Evolutionary conservation across 2,797 vertebrate species (phyloP), one percentile per base, ranked within the genome.

Genomic region (Fundulus diaphanus): DNA sequence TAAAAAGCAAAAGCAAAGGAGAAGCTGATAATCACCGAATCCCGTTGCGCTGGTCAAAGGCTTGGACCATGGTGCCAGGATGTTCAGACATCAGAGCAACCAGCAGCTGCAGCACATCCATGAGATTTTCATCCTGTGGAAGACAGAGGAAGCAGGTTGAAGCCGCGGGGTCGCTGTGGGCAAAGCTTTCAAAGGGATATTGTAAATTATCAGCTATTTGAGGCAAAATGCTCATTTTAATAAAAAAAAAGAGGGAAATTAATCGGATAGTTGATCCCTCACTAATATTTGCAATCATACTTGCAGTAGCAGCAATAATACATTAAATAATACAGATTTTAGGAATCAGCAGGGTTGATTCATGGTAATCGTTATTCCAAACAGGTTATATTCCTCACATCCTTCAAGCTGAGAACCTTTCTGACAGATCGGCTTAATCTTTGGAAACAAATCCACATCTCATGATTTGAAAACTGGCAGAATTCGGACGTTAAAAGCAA

Each of bases 21-120:
- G 40, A 63, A 18, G 0, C 42, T 13, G 8, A 61, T 66, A 59
- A 83, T 83, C 95, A 99, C 98, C 98, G 96, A 88, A 99, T 96
- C 81, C 98, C 98, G 78, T 98, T 99, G 76, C 97, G 96, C 91
- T 98, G 97, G 94, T 99, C 98, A 88, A 99, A 99, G 81, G 98
- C 98, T 90, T 97, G 97, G 79, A 97, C 96, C 97, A 99, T 97
- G 63, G 98, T 96, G 46, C 92, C 91, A 1, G 98, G 98, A 84
- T 99, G 97, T 88, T 99, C 98, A 70, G 98, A 96, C 97, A 99
- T 99, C 86, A 99, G 92, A 85, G 98, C 98, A 85, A 99, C 98
- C 90, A 99, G 92, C 83, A 99, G 91, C 91, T 99, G 98, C 70
- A 99, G 95, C 57, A 99, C 97, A 88, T 99, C 98, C 96, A 99